Evolutionary conservation across 2,888 invertebrate genomes (phyloP).

Genomic region (Cosmopolites sordidus): DNA sequence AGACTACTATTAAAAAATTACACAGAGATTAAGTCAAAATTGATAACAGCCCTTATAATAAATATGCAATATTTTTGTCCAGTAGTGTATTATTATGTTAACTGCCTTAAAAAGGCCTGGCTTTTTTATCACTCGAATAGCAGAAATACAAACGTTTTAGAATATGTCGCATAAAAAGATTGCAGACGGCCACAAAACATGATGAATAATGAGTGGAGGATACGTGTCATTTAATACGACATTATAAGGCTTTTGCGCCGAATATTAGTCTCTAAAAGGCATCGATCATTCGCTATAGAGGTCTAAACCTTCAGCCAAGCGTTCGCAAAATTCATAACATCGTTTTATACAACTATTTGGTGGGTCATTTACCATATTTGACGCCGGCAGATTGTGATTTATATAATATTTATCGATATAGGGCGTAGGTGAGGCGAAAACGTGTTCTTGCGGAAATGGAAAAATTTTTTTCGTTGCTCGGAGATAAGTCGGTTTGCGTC

Average conservation of each 20-base stretch:
- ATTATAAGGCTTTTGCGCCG: constrained; percentile 16
- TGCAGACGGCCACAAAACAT: constrained; percentile 15
- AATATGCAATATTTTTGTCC: no score
- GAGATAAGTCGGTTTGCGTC: neutral
- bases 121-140: no score
- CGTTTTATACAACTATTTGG: constrained; percentile 16
- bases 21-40: no score
- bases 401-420: constrained; percentile 17
- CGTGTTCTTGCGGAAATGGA: constrained; percentile 5
- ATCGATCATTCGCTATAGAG: constrained; percentile 21
- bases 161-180: no score
- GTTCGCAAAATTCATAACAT: constrained; percentile 13
- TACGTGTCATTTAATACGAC: constrained; percentile 18
- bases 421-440: constrained; percentile 10
- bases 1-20: no score
- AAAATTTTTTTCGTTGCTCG: constrained; percentile 2
- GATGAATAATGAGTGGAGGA: constrained; percentile 20
- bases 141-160: no score
- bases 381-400: constrained; percentile 16
- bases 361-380: constrained; percentile 20
- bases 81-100: no score
- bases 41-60: no score
- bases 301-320: constrained; percentile 9
- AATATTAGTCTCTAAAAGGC: constrained; percentile 16
- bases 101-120: no score